Evolutionary conservation across 2,797 vertebrate species (phyloP).

Genomic region (Xiphorhynchus erythropygius): DNA sequence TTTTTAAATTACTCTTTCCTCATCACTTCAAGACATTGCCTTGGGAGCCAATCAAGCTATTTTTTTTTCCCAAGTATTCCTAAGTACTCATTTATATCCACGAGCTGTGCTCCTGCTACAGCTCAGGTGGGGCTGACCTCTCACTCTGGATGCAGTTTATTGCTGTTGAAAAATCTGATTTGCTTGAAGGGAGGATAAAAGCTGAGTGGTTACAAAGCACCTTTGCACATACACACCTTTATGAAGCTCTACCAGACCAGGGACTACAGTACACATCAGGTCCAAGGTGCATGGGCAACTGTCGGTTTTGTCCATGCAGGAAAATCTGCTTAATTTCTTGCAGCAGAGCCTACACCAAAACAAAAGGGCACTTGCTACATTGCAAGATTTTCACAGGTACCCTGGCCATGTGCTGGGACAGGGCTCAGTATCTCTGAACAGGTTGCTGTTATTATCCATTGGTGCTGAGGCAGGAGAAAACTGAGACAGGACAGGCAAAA

Average conservation of each 20-base stretch:
- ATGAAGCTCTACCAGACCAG: not conserved
- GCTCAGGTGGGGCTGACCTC: not conserved
- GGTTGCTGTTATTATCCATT: not conserved
- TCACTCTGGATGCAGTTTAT: not conserved
- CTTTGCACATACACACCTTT: not conserved
- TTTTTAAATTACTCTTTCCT: conserved; percentile 33
- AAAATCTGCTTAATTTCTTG: not conserved
- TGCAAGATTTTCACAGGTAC: not conserved
- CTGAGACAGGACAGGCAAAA: not conserved
- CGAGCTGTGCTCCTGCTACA: not conserved
- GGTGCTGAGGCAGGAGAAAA: not conserved
- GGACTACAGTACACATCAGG: not conserved
- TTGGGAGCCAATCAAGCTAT: not conserved
- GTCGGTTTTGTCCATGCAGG: not conserved
- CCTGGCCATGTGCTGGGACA: fast-evolving
- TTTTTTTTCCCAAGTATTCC: not conserved
- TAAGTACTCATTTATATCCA: not conserved
- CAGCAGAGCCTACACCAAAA: not conserved
- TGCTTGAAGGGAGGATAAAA: not conserved
- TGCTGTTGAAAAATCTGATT: not conserved
- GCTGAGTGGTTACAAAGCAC: not conserved
- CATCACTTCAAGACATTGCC: not conserved
- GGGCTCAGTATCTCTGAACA: not conserved
- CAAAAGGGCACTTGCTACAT: not conserved
- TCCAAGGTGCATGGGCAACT: not conserved